phyloP scores from a whole-genome alignment of 1,140 invertebrate species.

The Anastrepha obliqua region DNA sequence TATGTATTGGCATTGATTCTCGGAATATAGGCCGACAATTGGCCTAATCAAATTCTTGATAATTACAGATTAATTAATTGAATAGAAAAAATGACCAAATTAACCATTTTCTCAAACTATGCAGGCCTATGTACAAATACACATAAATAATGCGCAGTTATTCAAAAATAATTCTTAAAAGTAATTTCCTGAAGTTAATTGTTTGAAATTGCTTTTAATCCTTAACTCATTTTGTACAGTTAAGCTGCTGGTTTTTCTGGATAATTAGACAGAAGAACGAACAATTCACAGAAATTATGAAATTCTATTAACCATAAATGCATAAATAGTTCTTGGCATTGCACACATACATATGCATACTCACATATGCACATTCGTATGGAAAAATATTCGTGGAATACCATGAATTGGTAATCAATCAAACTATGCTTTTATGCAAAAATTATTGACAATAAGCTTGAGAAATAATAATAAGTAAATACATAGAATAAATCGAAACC shows the following conservation, averaged over 20 bases:
- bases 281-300: neutral
- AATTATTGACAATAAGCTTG: constrained; percentile 29
- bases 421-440: constrained; percentile 6
- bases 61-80: too few species aligned
- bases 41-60: too few species aligned
- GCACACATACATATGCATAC: too few species aligned
- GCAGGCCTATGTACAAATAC: neutral
- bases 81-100: too few species aligned
- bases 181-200: constrained; percentile 1
- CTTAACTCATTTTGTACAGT: constrained; percentile 1
- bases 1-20: too few species aligned
- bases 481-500: neutral
- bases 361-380: neutral
- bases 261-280: constrained; percentile 18
- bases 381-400: neutral
- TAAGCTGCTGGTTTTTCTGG: neutral
- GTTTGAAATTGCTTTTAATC: constrained; percentile 4
- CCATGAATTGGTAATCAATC: constrained; percentile 9
- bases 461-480: constrained; percentile 32
- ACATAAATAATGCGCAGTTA: neutral
- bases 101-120: too few species aligned
- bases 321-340: neutral
- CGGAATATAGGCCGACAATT: too few species aligned
- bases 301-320: neutral
- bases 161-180: neutral